Conservation (phyloP, 2,797 vertebrate genomes). For the Sebastes kiyomatsui region DNA sequence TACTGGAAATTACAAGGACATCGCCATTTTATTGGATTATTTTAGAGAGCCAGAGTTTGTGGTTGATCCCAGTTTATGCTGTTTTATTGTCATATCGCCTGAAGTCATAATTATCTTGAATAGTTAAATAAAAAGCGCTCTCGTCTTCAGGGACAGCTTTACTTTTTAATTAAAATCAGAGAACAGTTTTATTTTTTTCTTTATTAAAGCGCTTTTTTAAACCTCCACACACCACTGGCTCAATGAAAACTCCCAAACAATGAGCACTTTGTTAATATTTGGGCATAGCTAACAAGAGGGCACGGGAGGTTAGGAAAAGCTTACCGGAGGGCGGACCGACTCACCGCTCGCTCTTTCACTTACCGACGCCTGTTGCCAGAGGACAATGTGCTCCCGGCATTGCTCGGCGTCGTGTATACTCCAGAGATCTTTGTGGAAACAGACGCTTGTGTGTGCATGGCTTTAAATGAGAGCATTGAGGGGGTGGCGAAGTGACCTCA, state of each 20-base stretch:
- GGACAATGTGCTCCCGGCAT: constrained; percentile 33
- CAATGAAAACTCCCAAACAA: constrained; percentile 73
- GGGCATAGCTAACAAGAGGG: constrained; percentile 59
- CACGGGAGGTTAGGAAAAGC: constrained; percentile 65
- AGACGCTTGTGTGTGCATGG: neutral
- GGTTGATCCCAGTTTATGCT: constrained; percentile 9
- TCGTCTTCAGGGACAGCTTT: constrained; percentile 52
- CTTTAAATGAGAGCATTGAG: constrained; percentile 39
- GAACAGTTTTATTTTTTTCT: neutral
- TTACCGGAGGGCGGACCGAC: constrained; percentile 46
- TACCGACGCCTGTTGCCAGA: constrained; percentile 34
- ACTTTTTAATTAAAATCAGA: constrained; percentile 65
- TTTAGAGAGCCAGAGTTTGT: neutral
- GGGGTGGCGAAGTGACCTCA: constrained; percentile 44
- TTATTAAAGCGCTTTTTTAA: constrained; percentile 25
- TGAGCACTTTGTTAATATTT: constrained; percentile 79
- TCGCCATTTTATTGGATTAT: constrained; percentile 50
- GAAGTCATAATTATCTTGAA: constrained; percentile 44
- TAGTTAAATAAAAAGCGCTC: constrained; percentile 42
- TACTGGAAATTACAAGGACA: constrained; percentile 38
- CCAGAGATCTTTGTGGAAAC: constrained; percentile 34
- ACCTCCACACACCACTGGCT: constrained; percentile 33
- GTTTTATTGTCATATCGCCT: constrained; percentile 20
- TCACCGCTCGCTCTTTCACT: constrained; percentile 47
- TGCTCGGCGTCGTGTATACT: constrained; percentile 24